phyloP scores from a whole-genome alignment of 2,113 vertebrate genomes.

The Odontophorus gujanensis region DNA sequence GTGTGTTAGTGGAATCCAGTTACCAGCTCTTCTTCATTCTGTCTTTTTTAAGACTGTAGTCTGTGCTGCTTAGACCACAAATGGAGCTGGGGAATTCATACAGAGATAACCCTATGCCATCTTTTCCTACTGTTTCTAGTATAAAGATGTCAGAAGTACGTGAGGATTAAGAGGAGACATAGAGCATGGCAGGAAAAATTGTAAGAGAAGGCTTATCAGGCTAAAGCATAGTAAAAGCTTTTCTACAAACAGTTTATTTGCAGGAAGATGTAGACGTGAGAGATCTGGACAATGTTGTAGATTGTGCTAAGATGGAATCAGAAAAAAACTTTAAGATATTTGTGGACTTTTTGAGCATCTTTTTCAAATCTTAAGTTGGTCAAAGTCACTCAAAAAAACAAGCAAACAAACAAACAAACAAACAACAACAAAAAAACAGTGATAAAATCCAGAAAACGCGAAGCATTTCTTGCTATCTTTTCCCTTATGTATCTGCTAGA shows the following conservation, averaged over 20 bases:
- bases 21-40: background rate
- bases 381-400: background rate
- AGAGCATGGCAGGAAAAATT: background rate
- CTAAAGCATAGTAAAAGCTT: background rate
- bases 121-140: background rate
- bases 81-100: background rate
- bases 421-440: background rate
- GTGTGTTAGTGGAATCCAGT: background rate
- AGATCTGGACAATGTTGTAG: background rate
- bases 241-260: background rate
- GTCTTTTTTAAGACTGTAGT: background rate
- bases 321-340: background rate
- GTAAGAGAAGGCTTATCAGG: background rate
- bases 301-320: background rate
- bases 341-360: background rate
- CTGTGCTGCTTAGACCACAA: background rate
- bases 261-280: background rate
- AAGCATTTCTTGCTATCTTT: background rate
- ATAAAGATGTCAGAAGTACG: background rate
- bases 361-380: background rate
- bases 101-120: background rate
- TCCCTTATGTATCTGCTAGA: background rate
- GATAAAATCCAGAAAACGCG: background rate
- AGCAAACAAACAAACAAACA: background rate
- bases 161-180: background rate